Base-by-base conservation (phyloP, 2,888 invertebrate genomes). In the Acrobasis suavella region DNA sequence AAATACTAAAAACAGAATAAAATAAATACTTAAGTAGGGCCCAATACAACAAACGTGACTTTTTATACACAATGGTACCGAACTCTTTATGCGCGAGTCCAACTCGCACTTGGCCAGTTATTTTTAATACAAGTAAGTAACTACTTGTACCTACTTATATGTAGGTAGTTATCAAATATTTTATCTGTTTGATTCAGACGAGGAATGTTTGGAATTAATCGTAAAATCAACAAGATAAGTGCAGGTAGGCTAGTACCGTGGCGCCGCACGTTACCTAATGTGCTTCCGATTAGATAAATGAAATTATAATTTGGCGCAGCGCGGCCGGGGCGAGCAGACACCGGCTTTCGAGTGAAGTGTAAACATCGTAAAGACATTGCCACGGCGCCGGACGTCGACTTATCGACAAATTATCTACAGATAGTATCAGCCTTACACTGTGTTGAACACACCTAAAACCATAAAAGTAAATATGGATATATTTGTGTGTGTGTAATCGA, bases 381-480 rank as follows among this genome's bases (percentile, higher is more conserved):
- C 16, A 55, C 32, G 32, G 50, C 50, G 52, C 50, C 55, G 54
- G 50, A 55, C 56, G 56, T 32, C 32, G 32, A 50, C 56, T 62
- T 62, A 62, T 56, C 37, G 50, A 39, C 17, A 17, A 56, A 56
- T 55, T 55, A 55, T 55, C 55, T 55, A 3, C 15, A 10, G 55
- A 55, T 55, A 39, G 15, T 16, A 16, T 39, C 52, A 12, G 32
- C 52, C 52, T 14, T 14, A 16, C 16, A 16, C 55, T 12, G 46
- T 46, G 46, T 46, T n/a, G 14, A 46, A 32, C 52, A 39, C 39
- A 16, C 55, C 15, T 10, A 38, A 16, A 16, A 12, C 12, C 39
- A 55, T 10, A 38, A 1, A 38, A 55, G 15, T 55, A 38, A 54
- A 54, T 54, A 39, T 16, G 16, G 39, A 39, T 39, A 12, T n/a